phyloP scores from a whole-genome alignment of 2,797 vertebrate species.

The Parauchenoglanis ngamensis region DNA sequence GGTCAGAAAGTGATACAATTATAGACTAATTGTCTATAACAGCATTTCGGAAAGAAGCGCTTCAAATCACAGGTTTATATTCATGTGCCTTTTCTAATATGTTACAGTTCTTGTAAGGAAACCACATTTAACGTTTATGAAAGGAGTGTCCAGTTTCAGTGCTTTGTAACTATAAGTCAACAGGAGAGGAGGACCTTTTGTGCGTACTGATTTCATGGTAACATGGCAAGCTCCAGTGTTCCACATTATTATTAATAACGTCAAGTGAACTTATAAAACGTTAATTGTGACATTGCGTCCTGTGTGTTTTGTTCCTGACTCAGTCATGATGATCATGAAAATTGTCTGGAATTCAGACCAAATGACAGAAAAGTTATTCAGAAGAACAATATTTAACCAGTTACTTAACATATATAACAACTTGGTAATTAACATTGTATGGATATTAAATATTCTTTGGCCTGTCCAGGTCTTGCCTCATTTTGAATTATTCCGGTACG shows the following conservation, averaged over 20 bases:
- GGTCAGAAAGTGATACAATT: not conserved
- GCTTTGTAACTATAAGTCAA: not conserved
- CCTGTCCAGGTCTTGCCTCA: conserved; percentile 71
- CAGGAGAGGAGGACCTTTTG: not conserved
- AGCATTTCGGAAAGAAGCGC: not conserved
- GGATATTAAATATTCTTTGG: no score
- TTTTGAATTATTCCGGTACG: conserved; percentile 79
- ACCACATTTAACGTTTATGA: not conserved
- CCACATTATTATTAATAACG: no score
- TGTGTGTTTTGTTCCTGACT: not conserved
- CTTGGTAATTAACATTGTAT: no score
- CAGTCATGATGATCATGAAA: not conserved
- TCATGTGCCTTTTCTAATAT: not conserved
- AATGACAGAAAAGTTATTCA: not conserved
- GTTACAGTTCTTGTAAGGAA: not conserved
- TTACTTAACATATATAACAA: no score
- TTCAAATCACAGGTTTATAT: not conserved
- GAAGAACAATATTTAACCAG: not conserved
- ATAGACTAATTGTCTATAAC: not conserved
- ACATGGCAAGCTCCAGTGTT: not conserved
- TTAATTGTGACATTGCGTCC: not conserved
- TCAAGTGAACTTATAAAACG: not conserved
- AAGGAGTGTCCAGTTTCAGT: not conserved
- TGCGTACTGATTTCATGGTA: not conserved
- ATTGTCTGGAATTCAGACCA: not conserved